Base-by-base conservation (phyloP, 1,140 invertebrate species). In the Aphis gossypii region DNA sequence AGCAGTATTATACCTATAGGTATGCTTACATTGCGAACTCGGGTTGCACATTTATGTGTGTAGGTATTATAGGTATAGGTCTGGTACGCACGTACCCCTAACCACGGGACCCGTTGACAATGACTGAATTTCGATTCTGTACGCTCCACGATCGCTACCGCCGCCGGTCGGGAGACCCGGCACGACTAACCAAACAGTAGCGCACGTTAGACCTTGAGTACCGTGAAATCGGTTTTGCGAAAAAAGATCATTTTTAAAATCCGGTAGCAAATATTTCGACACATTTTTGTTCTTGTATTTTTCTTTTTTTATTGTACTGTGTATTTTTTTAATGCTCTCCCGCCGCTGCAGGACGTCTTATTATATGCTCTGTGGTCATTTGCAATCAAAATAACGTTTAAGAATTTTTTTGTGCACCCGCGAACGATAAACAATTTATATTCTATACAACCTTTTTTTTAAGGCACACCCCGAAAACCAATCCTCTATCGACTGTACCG, bases 211-310 rank as follows among this genome's bases (percentile, higher is more conserved):
- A 48, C 51, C 46, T 93, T 84, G 92, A 93, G 92, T 93, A 84
- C n/a, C 92, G 92, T 93, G 92, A 86, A 93, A 93, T 93, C 82
- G 23, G 92, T 93, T 54, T 93, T 84, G 30, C 23, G 3, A 92
- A 35, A 82, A 44, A 92, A 92, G 83, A 83, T 38, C 23, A 8
- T 56, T 44, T 76, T 76, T 38, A 83, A 60, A 86, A 84, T 86
- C 92, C 92, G 92, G 92, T 84, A 56, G 92, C 90, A 86, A 93
- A 93, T 93, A 93, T 93, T 93, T 93, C 92, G 76, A 93, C 92
- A 93, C 92, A 21, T 86, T 93, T 86, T 93, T 92, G 44, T 51
- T 38, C 3, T 46, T 48, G 2, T 51, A n/a, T 48, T 11, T 23
- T 38, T 44, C 35, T 51, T 48, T 51, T 82, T 90, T 46, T 35